Evolutionary conservation across 2,113 vertebrate species (phyloP), one percentile per base, ranked within the genome.

Genomic region (Zingel zingel): DNA sequence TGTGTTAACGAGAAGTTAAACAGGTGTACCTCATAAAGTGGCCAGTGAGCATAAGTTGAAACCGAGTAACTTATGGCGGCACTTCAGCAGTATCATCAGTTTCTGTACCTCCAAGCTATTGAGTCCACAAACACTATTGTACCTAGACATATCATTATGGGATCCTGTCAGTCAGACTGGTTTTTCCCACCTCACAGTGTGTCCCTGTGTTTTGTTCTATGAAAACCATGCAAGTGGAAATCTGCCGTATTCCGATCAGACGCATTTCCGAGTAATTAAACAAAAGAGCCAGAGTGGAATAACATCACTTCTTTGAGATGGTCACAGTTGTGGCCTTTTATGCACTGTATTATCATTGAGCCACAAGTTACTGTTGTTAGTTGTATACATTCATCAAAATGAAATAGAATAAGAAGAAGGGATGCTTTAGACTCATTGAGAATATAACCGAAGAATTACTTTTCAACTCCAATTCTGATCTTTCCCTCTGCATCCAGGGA

Each of bases 391-490:
- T 45, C 15, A 50, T 58, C 30, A 53, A n/a, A 67, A 33, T 48
- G 16, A 58, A 39, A 21, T 1, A 53, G 1, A 14, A 58, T 11
- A 48, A 54, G 8, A 54, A 59, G 3, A 78, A 43, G 4, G n/a
- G n/a, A 36, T 43, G 0, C 1, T 64, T 19, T 15, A 25, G 12
- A 61, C 0, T n/a, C 0, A 47, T 15, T 11, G 18, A 30, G 9
- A 73, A 50, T 18, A 72, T 70, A 70, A 43, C 0, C 30, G 1
- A 48, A 76, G 5, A 16, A 48, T 77, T 95, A 99, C 98, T 90
- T 98, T 91, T 98, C 96, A 4, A 99, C 12, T 74, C 97, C 96
- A 63, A 99, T 90, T 83, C 94, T 89, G 84, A 99, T 99, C 91
- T 96, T 95, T 63, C 97, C 96, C 0, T 93, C 83, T 47, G 59